Evolutionary conservation across 2,113 vertebrate species (phyloP), one percentile per base, ranked within the genome.

Genomic region (Recurvirostra avosetta): DNA sequence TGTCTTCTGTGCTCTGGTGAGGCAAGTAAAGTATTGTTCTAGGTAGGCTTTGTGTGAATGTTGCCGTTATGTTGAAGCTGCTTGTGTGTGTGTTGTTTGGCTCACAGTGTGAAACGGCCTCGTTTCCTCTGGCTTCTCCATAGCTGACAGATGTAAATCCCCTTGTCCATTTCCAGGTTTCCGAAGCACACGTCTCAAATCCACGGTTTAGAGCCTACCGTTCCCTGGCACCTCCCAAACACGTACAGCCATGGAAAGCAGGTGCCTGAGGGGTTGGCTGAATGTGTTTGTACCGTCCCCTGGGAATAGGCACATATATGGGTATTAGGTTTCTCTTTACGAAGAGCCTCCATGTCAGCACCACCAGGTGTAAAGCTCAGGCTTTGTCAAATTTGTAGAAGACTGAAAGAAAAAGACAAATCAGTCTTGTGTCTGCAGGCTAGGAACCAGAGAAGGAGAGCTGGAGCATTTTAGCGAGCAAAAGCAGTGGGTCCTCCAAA

Each of bases 201-300:
- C 91, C 75, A 84, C 34, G 66, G 23, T 49, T 90, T 88, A 86
- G 91, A 73, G 61, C 74, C 88, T 88, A 5, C 77, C 6, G 23
- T 62, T 61, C 88, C 82, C 72, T 92, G 91, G 77, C 90, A 90
- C 87, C 87, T 95, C 87, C 95, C 95, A 93, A 63, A 58, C 80
- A 47, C 67, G 49, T 63, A 32, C 85, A 67, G 88, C 91, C 88
- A 8, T 16, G 88, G 91, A 53, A 9, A 78, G 56, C 85, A 59
- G 90, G 80, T 81, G 92, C 77, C 76, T 20, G 5, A 15, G 81
- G 77, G 59, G 32, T 59, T 91, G 91, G 72, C 94, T 71, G 58
- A 20, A 14, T 66, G 65, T 76, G 78, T 73, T 70, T 56, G 74
- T 62, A 59, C 92, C 26, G 1, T 63, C 61, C 73, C 78, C 5